Base-by-base conservation (phyloP, 1,140 invertebrate genomes). In the Anthonomus grandis region DNA sequence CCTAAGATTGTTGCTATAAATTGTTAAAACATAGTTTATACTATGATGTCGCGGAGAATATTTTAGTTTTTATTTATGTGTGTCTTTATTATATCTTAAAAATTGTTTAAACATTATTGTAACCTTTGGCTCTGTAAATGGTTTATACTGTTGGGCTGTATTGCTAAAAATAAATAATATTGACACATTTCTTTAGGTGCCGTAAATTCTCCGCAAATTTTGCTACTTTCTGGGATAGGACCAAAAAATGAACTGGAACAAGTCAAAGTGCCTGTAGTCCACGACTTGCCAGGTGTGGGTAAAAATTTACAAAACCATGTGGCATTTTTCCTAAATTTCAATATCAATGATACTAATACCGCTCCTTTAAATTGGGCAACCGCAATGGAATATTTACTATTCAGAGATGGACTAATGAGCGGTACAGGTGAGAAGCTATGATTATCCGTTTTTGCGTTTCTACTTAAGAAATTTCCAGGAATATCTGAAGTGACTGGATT, bases 281-380 rank as follows among this genome's bases (percentile, higher is more conserved):
- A 89, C 56, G 76, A 89, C 65, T 77, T 95, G 5, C 90, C 89
- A 0, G 86, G 85, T 0, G 93, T 95, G 2, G 93, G 93, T 0
- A 81, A 84, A 57, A 95, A 95, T 75, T 80, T 96, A 0, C 90
- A 92, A 64, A 92, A 93, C 69, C 91, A 93, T 64, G 90, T 91
- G 0, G 85, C 88, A 3, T 86, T 80, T 71, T 85, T 87, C 57
- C 70, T 90, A 0, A 83, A 81, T 64, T 94, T 91, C 74, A 79
- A 82, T 17, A 86, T 93, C 12, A 89, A 92, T 45, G 87, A 93
- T 64, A 87, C 89, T 24, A 86, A 90, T 63, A 90, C 86, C 0
- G 80, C 86, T 0, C 84, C 88, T 0, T 76, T 91, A 0, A 91
- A 91, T 73, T 91, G 89, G 89, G 89, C 89, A 2, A 90, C 90